A percentile compares a stretch with the other conserved stretches of the same genome.
Evolutionary conservation across 2,888 invertebrate species (phyloP).

Genomic region (Mythimna lalbum): DNA sequence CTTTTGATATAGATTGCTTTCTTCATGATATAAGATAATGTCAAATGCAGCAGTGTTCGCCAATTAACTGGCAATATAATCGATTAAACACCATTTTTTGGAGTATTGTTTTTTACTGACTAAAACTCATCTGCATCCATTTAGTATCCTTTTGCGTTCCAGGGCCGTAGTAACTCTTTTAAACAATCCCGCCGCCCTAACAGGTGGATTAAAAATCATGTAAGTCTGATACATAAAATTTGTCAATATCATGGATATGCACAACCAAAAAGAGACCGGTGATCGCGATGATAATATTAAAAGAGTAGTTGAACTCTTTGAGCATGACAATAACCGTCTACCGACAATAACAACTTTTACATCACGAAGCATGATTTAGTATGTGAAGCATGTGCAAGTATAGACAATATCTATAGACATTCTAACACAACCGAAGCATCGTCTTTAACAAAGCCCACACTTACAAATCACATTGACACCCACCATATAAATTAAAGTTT

Average conservation of each 20-base stretch:
- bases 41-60: not conserved
- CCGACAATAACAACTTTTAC: constrained; percentile 5
- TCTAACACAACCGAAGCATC: constrained; percentile 47
- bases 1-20: not conserved
- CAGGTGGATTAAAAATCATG: too few relatives aligned
- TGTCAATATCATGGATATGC: not conserved
- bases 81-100: too few relatives aligned
- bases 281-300: not conserved
- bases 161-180: too few relatives aligned
- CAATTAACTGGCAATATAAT: not conserved
- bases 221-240: not conserved
- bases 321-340: constrained; percentile 10
- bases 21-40: not conserved
- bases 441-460: constrained; percentile 54
- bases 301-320: not conserved
- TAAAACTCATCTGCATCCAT: too few relatives aligned
- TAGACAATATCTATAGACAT: constrained; percentile 52
- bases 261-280: not conserved
- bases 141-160: too few relatives aligned
- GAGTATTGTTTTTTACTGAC: too few relatives aligned
- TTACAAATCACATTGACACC: constrained; percentile 60
- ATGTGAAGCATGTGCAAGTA: constrained; percentile 40
- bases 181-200: too few relatives aligned
- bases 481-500: constrained; percentile 59
- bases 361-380: constrained; percentile 25